phyloP scores from a whole-genome alignment of 2,888 invertebrate species.

The Oligia latruncula region DNA sequence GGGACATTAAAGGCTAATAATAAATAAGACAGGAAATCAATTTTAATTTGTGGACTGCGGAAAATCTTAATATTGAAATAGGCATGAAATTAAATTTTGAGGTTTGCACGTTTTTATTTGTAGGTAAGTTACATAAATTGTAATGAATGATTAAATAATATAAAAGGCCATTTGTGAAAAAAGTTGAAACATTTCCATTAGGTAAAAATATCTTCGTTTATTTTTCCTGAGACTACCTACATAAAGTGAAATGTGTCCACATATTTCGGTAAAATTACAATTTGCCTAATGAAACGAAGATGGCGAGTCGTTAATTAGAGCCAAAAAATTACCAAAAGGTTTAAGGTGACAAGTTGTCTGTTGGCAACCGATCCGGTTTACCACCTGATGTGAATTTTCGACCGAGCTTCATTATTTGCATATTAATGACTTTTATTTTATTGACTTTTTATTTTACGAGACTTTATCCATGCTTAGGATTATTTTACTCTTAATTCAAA shows the following conservation, averaged over 20 bases:
- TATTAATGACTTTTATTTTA: constrained; percentile 84
- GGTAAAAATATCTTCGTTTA: constrained; percentile 19
- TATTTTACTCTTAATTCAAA: constrained; percentile 72
- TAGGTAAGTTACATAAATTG: constrained; percentile 27
- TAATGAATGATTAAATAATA: constrained; percentile 17
- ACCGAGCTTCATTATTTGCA: constrained; percentile 79
- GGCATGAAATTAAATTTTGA: background rate
- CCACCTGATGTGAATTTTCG: constrained; percentile 86
- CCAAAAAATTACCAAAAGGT: constrained; percentile 72
- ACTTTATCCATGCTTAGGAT: constrained; percentile 62
- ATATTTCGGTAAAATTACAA: constrained; percentile 58
- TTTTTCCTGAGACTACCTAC: background rate
- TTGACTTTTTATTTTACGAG: constrained; percentile 78
- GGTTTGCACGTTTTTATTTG: constrained; percentile 1
- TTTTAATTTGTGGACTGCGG: background rate
- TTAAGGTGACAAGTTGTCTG: constrained; percentile 86
- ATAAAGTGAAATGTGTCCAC: constrained; percentile 30
- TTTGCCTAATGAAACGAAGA: constrained; percentile 57
- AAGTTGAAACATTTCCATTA: constrained; percentile 22
- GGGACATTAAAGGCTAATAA: too few species aligned
- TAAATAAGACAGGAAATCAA: background rate
- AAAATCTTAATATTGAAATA: background rate
- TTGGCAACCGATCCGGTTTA: constrained; percentile 87
- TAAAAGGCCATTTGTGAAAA: constrained; percentile 28
- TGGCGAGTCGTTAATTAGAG: constrained; percentile 77